Evolutionary conservation across 2,797 vertebrate species (phyloP).

Genomic region (Lophius americanus): DNA sequence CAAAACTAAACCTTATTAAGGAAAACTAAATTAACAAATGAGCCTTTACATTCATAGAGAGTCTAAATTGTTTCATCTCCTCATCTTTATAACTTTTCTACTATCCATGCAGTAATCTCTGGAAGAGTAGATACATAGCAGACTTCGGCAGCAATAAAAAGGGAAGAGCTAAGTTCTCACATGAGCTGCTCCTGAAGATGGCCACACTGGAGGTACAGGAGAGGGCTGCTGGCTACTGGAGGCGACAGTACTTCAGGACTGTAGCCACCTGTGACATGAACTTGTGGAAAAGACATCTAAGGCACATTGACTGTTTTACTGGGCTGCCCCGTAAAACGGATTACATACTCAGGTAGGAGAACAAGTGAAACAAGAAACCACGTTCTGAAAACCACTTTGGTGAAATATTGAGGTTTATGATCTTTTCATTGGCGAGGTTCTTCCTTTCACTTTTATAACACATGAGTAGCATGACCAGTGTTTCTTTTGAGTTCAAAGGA

Average conservation of each 20-base stretch:
- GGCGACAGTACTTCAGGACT: conserved; percentile 82
- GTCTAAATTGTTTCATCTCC: no score
- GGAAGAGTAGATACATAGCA: conserved; percentile 82
- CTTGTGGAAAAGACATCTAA: conserved; percentile 76
- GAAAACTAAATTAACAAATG: no score
- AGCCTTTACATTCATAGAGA: no score
- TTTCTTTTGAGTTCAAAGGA: conserved; percentile 25
- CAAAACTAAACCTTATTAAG: no score
- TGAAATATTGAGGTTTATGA: conserved; percentile 10
- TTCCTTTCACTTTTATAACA: conserved; percentile 14
- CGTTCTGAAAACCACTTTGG: conserved; percentile 10
- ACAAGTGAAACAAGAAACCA: not conserved
- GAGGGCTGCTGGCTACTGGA: conserved; percentile 84
- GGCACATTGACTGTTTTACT: conserved; percentile 78
- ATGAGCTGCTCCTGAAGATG: conserved; percentile 48
- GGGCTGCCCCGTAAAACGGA: conserved; percentile 84
- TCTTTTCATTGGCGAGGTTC: conserved; percentile 23
- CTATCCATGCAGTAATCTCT: conserved; percentile 79
- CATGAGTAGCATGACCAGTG: conserved; percentile 2
- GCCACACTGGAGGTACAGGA: conserved; percentile 56
- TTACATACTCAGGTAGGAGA: conserved; percentile 77
- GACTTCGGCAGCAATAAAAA: conserved; percentile 64
- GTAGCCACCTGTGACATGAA: conserved; percentile 67
- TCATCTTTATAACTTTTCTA: not conserved
- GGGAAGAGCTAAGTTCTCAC: conserved; percentile 51